These are phyloP conservation scores for Ormyrus labotus DNA, from an alignment of 2,888 invertebrate genomes.

Conservation along the genomic window DNA sequence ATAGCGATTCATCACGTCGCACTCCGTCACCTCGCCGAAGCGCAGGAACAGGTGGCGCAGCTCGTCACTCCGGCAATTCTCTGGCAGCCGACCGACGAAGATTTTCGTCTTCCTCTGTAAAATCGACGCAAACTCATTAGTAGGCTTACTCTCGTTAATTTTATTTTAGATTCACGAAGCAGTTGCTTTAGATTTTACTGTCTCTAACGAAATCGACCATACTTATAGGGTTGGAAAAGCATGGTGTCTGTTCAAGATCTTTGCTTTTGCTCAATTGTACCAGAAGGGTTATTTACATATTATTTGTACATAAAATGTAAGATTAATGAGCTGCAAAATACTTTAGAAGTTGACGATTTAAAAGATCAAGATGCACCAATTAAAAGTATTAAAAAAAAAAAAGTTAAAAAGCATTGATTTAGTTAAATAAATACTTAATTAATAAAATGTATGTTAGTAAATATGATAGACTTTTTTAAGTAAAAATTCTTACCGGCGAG, in stretches of 20 bases:
- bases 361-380: too few relatives aligned
- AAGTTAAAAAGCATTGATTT: too few relatives aligned
- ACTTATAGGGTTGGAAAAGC: constrained; percentile 59
- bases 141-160: constrained; percentile 34
- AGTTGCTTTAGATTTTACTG: constrained; percentile 51
- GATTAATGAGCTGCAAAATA: too few relatives aligned
- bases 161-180: constrained; percentile 10
- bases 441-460: neutral
- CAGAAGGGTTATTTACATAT: neutral
- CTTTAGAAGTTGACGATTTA: too few relatives aligned
- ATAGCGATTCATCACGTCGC: constrained; percentile 95
- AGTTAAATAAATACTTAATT: neutral
- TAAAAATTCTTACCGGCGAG: constrained; percentile 70
- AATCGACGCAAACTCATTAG: constrained; percentile 10
- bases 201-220: constrained; percentile 71
- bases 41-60: constrained; percentile 89
- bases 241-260: constrained; percentile 72
- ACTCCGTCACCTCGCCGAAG: constrained; percentile 92
- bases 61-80: constrained; percentile 89
- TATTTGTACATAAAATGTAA: too few relatives aligned
- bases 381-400: too few relatives aligned
- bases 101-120: constrained; percentile 85
- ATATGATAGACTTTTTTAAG: neutral
- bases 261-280: constrained; percentile 66
- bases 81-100: constrained; percentile 94